Percentiles rank a stretch among this genome's conserved stretches.
These are phyloP conservation scores for Ochlodes sylvanus DNA, from an alignment of 2,888 invertebrate species.

Conservation along the genomic window DNA sequence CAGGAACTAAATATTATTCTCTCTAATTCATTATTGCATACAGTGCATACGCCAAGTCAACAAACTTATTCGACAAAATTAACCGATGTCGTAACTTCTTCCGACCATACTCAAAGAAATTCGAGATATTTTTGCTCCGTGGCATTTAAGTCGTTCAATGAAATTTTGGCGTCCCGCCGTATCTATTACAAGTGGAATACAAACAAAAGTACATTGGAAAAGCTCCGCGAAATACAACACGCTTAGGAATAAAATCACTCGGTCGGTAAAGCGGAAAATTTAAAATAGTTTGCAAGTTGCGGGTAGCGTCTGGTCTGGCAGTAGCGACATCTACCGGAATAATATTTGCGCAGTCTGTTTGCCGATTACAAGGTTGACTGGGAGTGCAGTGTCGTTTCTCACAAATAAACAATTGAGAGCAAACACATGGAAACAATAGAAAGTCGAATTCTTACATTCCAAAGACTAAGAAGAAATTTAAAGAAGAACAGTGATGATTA, in stretches of 20 bases:
- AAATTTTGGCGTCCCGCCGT: constrained; percentile 5
- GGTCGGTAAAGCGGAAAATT: constrained; percentile 3
- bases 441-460: not conserved
- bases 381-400: not conserved
- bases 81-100: no score
- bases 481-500: no score
- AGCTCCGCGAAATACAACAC: constrained; percentile 7
- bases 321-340: constrained; percentile 15
- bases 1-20: no score
- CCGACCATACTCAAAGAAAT: not conserved
- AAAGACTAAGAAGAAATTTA: not conserved
- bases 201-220: constrained; percentile 4
- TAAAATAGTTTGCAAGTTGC: constrained; percentile 11
- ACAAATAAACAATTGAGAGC: not conserved
- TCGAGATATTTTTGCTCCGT: not conserved
- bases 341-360: constrained; percentile 19
- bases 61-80: no score
- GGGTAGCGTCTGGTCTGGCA: not conserved
- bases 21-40: no score
- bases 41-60: no score
- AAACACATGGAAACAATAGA: not conserved
- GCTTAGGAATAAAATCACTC: constrained; percentile 12
- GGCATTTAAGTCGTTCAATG: not conserved
- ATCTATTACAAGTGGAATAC: not conserved
- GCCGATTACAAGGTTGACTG: constrained; percentile 9